These are phyloP conservation scores for Podarcis muralis DNA, from an alignment of 2,113 vertebrate genomes.

Conservation along the genomic window DNA sequence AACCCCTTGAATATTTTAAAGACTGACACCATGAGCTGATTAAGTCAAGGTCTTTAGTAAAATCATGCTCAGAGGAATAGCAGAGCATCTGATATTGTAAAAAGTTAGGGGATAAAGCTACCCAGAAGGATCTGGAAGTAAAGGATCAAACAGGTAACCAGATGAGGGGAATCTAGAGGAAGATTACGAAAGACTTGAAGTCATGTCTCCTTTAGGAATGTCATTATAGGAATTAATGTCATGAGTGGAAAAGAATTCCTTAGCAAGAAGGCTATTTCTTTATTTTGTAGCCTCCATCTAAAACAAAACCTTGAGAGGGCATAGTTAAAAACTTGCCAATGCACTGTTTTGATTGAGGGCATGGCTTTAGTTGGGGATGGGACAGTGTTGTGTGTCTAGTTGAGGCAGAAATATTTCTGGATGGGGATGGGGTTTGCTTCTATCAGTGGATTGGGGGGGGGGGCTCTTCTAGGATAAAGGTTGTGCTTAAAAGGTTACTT, in stretches of 20 bases:
- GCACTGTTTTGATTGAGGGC: background rate
- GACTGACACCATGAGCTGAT: slow-evolving; percentile 22
- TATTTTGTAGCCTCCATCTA: background rate
- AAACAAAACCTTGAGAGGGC: background rate
- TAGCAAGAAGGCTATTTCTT: background rate
- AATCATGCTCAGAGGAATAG: background rate
- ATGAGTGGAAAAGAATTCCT: background rate
- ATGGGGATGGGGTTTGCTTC: background rate
- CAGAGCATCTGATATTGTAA: background rate
- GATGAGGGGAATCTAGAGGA: background rate
- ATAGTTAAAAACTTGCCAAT: background rate
- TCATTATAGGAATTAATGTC: background rate
- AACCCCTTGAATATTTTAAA: background rate
- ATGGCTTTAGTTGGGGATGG: background rate
- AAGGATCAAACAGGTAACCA: background rate
- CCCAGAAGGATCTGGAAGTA: background rate
- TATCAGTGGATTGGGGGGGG: background rate
- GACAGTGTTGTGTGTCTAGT: background rate
- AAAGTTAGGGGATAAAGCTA: background rate
- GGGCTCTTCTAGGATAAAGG: background rate
- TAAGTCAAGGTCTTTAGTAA: background rate
- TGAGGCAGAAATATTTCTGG: background rate
- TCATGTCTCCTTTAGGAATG: slow-evolving; percentile 12
- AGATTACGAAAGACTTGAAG: background rate
- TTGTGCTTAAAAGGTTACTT: no score